A percentile compares a stretch with the other conserved stretches of the same genome.
Evolutionary conservation across 2,888 invertebrate genomes (phyloP).

Genomic region (Synanthedon vespiformis): DNA sequence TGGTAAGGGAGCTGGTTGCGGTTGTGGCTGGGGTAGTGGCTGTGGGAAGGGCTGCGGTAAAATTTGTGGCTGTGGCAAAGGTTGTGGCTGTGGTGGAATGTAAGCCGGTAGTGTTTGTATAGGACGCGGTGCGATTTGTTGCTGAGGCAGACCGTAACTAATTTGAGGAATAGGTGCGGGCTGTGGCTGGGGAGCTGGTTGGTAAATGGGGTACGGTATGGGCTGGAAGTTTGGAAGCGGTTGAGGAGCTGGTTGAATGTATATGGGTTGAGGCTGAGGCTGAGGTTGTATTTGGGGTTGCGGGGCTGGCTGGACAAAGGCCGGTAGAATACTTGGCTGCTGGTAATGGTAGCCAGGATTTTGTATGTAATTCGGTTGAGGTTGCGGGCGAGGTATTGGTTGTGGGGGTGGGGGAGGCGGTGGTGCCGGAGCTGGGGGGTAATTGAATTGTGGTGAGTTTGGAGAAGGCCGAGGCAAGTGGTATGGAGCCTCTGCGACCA

Average conservation of each 20-base stretch:
- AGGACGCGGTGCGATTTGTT: constrained; percentile 1
- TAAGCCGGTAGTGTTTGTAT: constrained; percentile 8
- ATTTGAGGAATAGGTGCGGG: neutral
- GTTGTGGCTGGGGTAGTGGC: constrained; percentile 8
- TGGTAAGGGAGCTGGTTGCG: constrained; percentile 1
- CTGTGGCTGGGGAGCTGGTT: neutral
- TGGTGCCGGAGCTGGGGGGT: constrained; percentile 22
- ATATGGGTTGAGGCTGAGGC: constrained; percentile 4
- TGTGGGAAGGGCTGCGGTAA: constrained; percentile 8
- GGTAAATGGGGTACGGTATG: neutral
- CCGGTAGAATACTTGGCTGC: constrained; percentile 20
- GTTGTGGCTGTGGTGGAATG: constrained; percentile 4
- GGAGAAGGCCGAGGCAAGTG: constrained; percentile 43
- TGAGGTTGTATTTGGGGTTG: constrained; percentile 6
- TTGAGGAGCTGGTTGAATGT: constrained; percentile 6
- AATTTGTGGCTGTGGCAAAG: constrained; percentile 6
- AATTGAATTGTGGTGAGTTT: constrained; percentile 33
- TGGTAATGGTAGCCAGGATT: constrained; percentile 30
- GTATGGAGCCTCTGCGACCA: constrained; percentile 54
- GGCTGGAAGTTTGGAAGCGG: constrained; percentile 3
- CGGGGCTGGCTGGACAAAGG: constrained; percentile 16
- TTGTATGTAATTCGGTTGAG: constrained; percentile 13
- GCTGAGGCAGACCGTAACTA: neutral
- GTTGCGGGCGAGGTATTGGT: constrained; percentile 1
- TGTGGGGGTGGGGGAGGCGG: constrained; percentile 7